These are phyloP conservation scores for Lanius collurio DNA, from an alignment of 2,113 vertebrate species.

Conservation along the genomic window DNA sequence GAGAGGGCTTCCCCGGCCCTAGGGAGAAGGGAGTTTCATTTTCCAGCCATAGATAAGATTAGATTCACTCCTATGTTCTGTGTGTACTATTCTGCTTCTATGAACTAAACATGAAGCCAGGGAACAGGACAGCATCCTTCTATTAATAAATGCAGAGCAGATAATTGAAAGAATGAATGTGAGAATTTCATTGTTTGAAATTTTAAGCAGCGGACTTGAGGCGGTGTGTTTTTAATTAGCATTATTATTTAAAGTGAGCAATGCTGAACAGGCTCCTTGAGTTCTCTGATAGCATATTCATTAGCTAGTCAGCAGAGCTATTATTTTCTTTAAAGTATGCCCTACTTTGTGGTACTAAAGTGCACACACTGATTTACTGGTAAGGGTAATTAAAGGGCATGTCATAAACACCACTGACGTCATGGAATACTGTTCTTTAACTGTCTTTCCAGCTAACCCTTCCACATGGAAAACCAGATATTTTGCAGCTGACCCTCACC, in stretches of 20 bases:
- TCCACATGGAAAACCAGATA: background rate
- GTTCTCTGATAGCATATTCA: conserved; percentile 24
- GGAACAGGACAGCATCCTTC: background rate
- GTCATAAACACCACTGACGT: conserved; percentile 43
- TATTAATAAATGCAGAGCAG: background rate
- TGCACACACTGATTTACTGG: conserved; percentile 26
- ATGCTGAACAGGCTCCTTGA: background rate
- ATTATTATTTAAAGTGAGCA: background rate
- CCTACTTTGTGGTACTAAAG: conserved; percentile 31
- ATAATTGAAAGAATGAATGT: background rate
- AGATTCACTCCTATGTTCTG: background rate
- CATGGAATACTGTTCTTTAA: conserved; percentile 48
- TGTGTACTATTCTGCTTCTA: background rate
- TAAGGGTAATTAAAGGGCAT: conserved; percentile 30
- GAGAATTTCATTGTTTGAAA: background rate
- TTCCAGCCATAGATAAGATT: background rate
- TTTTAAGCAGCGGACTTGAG: background rate
- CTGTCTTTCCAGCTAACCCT: conserved; percentile 8
- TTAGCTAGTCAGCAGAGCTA: conserved; percentile 13
- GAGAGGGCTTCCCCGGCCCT: background rate
- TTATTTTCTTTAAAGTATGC: conserved; percentile 38
- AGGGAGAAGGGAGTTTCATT: background rate
- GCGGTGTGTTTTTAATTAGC: background rate
- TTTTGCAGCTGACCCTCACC: background rate
- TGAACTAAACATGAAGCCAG: background rate